Base-by-base conservation (phyloP, 2,888 invertebrate genomes). In the Yponomeuta sedellus region DNA sequence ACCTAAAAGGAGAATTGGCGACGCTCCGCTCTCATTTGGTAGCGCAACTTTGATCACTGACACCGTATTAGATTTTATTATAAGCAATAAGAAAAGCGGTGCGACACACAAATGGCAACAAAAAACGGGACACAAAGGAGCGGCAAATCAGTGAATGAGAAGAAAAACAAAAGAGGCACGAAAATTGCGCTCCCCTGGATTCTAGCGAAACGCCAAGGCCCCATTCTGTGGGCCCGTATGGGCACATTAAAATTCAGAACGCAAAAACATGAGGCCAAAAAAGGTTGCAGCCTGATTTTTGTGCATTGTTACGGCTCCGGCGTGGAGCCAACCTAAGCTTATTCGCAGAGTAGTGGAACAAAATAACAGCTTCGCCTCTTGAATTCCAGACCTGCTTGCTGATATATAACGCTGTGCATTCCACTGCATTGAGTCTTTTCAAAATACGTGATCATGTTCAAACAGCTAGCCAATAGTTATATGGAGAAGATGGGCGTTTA, bases 221-320 rank as follows among this genome's bases (percentile, higher is more conserved):
- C 25, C 34, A 28, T n/a, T 64, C 25, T 74, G 74, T 73, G 71
- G 73, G 72, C 71, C 71, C 70, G 69, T 72, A 71, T 74, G 72
- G 70, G 39, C 67, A 69, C 73, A 77, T 80, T 79, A 79, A 77
- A 78, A 79, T 78, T 77, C 80, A 70, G 74, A 64, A 68, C 71
- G 72, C 70, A 72, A 69, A 72, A 64, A 64, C 66, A 66, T 67
- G 66, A 66, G 67, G 25, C 64, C 67, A 25, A 71, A 68, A 72
- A 75, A 67, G 74, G 73, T 70, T 75, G 75, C 78, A 74, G 74
- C 73, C 74, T 74, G 79, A 80, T 81, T 79, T 77, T 78, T 73
- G 75, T 71, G 75, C 76, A 80, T 78, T 81, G 78, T 79, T 77
- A 74, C 69, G 73, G 69, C 70, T 69, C 68, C 68, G 71, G 72